phyloP scores from a whole-genome alignment of 1,140 invertebrate genomes.

The Caenorhabditis tropicalis region DNA sequence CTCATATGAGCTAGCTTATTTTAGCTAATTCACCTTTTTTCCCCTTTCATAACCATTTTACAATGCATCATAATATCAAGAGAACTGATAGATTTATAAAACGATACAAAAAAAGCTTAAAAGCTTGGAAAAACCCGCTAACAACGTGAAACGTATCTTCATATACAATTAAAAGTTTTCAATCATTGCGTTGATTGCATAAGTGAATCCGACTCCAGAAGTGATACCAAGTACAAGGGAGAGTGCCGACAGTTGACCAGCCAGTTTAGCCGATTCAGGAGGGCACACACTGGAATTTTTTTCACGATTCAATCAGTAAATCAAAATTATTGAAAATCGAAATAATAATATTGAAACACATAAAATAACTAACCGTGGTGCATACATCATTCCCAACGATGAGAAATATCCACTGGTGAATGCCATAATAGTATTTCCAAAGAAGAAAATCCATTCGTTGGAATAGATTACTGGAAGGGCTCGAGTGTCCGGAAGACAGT shows the following conservation, averaged over 20 bases:
- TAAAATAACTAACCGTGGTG: constrained; percentile 37
- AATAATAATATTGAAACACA: neutral
- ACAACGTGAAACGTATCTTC: neutral
- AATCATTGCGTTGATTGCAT: constrained; percentile 42
- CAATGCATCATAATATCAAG: no score
- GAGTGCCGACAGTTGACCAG: constrained; percentile 42
- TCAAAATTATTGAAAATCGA: no score
- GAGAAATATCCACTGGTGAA: constrained; percentile 51
- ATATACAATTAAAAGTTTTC: neutral
- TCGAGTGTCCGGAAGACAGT: constrained; percentile 6
- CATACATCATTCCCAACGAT: constrained; percentile 51
- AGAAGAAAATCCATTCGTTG: constrained; percentile 49
- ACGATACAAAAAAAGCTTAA: neutral
- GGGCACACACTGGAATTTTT: constrained; percentile 1
- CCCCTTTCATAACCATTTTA: no score
- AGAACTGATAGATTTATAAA: no score
- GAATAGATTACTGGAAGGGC: neutral
- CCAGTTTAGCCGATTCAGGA: constrained; percentile 25
- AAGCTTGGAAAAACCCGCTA: neutral
- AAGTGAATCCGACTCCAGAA: constrained; percentile 43
- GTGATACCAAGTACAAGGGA: constrained; percentile 36
- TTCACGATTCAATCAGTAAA: neutral
- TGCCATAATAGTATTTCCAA: constrained; percentile 49
- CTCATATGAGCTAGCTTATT: no score
- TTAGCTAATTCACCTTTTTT: no score